Conservation (phyloP, 2,888 invertebrate species). For the Tromatobia lineatoria region DNA sequence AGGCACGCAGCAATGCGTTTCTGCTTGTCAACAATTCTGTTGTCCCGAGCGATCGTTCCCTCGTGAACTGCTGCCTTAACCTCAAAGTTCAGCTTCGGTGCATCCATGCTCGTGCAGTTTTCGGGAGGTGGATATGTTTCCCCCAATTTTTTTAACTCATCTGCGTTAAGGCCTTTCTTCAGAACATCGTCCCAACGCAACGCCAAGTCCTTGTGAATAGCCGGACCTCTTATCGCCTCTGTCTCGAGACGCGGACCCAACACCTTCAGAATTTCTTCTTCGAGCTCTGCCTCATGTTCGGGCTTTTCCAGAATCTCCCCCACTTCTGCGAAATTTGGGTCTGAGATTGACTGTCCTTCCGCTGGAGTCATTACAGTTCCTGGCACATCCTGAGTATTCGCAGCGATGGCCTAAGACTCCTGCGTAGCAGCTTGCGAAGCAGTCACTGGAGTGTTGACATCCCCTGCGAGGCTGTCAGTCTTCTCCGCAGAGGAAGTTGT, state of each 20-base stretch:
- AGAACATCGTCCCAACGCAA: slow-evolving; percentile 48
- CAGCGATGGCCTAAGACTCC: too few species aligned
- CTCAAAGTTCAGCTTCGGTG: slow-evolving; percentile 12
- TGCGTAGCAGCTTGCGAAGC: neutral
- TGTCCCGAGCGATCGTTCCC: neutral
- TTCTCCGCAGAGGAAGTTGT: neutral
- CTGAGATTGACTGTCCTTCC: too few species aligned
- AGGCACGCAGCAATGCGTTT: slow-evolving; percentile 9
- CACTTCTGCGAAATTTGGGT: too few species aligned
- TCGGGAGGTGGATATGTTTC: slow-evolving; percentile 1
- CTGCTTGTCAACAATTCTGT: slow-evolving; percentile 12
- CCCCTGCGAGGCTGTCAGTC: slow-evolving; percentile 9
- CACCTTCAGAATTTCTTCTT: too few species aligned
- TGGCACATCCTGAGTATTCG: too few species aligned
- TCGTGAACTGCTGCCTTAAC: slow-evolving; percentile 15
- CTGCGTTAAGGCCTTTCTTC: slow-evolving; percentile 51
- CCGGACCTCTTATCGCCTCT: too few species aligned
- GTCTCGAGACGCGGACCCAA: too few species aligned
- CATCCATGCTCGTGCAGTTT: neutral
- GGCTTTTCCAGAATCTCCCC: too few species aligned
- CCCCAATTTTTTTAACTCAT: slow-evolving; percentile 21
- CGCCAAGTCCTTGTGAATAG: slow-evolving; percentile 43
- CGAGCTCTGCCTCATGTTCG: too few species aligned
- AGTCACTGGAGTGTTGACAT: neutral
- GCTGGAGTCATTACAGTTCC: too few species aligned